Percentiles rank a stretch among this genome's conserved stretches.
These are phyloP conservation scores for Acrocyrtus sp. DNA, from an alignment of 2,888 invertebrate species.

Conservation along the genomic window DNA sequence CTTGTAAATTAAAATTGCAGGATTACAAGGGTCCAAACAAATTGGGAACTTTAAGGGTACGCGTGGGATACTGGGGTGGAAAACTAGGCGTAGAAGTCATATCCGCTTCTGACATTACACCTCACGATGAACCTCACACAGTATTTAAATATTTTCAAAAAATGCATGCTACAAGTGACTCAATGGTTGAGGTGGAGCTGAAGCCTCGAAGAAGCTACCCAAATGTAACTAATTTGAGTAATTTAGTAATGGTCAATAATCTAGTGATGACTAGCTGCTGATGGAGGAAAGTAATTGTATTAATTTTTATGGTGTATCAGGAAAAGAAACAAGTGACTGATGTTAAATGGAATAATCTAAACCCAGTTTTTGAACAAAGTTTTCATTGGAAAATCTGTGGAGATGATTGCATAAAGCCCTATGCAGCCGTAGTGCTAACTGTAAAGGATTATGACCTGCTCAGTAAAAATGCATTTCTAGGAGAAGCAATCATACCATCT, in stretches of 20 bases:
- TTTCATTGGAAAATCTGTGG: constrained; percentile 52
- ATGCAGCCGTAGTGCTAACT: constrained; percentile 53
- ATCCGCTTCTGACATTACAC: constrained; percentile 42
- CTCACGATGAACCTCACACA: constrained; percentile 39
- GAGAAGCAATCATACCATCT: constrained; percentile 58
- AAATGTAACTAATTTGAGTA: constrained; percentile 32
- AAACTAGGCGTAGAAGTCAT: constrained; percentile 53
- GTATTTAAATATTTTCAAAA: constrained; percentile 35
- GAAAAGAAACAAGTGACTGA: constrained; percentile 29
- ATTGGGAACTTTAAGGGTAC: constrained; percentile 49
- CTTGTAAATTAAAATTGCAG: no score
- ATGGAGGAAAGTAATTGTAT: no score
- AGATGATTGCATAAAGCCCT: constrained; percentile 32
- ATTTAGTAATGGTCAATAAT: no score
- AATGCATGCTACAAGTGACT: constrained; percentile 51
- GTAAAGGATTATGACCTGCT: constrained; percentile 58
- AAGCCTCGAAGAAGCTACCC: constrained; percentile 36
- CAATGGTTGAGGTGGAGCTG: constrained; percentile 57
- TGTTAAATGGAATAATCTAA: constrained; percentile 52
- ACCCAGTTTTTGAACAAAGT: constrained; percentile 58
- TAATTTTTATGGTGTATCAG: constrained; percentile 25
- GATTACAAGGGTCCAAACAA: constrained; percentile 21
- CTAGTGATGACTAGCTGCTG: no score
- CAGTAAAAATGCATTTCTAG: constrained; percentile 57
- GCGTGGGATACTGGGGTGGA: constrained; percentile 52